Evolutionary conservation across 1,140 invertebrate genomes (phyloP), one percentile per base, ranked within the genome.

Genomic region (Zaprionus ornatus): DNA sequence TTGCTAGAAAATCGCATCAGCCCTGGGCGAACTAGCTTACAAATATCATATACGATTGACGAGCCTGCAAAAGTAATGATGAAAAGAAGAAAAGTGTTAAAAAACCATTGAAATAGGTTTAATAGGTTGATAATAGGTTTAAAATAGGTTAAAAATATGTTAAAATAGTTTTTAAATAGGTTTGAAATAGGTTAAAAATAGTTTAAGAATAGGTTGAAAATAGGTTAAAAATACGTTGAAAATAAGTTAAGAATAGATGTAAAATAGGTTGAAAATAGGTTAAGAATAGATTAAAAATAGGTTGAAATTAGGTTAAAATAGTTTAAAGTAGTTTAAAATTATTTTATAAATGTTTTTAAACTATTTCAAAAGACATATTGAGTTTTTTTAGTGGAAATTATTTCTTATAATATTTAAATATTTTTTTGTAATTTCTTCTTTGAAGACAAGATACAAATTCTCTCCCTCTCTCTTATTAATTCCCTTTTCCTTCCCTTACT

Each of bases 1-100:
- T 87, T 88, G 70, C 60, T 75, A 78, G 63, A 69, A 88, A 87
- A 82, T 67, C 63, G 65, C 48, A 50, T 19, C 35, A 17, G 40
- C 25, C 1, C 9, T 72, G 2, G 62, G 65, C 66, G 2, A 62
- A 67, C 45, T 54, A 15, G 17, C 54, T 3, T 9, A 0, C 10
- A 15, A n/a, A 80, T 52, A 83, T 87, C 83, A 87, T 77, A n/a
- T 45, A 45, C 40, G 40, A 7, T 3, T 60, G 29, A 3, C 29
- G 29, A 29, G 29, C 29, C 2, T 50, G 37, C 37, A 42, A n/a
- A 17, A n/a, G 1, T 6, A n/a, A 6, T n/a, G 4, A 6, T 4
- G 7, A 7, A 42, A 42, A 6, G 5, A 1, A 42, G 6, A 42
- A 42, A 37, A 1, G 1, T 17, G 6, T 17, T 42, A 0, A 42